A percentile compares a stretch with the other conserved stretches of the same genome.
These are phyloP conservation scores for Drosophila melanosoma DNA, from an alignment of 2,888 invertebrate genomes.

Conservation along the genomic window DNA sequence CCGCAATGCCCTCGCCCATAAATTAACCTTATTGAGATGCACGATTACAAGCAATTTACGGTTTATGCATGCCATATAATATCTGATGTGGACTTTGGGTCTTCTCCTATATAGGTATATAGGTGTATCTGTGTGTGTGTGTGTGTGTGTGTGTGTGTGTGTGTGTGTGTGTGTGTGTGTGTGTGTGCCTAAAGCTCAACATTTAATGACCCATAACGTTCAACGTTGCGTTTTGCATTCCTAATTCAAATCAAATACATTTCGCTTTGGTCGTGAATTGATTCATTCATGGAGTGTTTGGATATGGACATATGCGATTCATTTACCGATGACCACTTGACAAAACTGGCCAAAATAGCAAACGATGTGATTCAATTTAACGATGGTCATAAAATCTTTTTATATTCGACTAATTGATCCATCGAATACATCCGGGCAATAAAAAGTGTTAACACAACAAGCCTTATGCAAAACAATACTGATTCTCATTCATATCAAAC, in stretches of 20 bases:
- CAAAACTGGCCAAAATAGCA: slow-evolving; percentile 54
- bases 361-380: slow-evolving; percentile 53
- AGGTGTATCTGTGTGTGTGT: slow-evolving; percentile 12
- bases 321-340: slow-evolving; percentile 35
- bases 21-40: slow-evolving; percentile 70
- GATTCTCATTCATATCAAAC: neutral
- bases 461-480: neutral
- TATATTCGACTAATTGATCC: slow-evolving; percentile 68
- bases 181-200: slow-evolving; percentile 47
- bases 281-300: slow-evolving; percentile 53
- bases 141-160: slow-evolving; percentile 8
- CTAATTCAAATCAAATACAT: slow-evolving; percentile 25
- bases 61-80: slow-evolving; percentile 71
- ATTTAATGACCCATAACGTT: slow-evolving; percentile 72
- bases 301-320: slow-evolving; percentile 46
- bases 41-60: slow-evolving; percentile 75
- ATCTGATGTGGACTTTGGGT: slow-evolving; percentile 41
- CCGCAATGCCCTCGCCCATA: slow-evolving; percentile 42
- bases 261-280: slow-evolving; percentile 31
- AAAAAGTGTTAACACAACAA: slow-evolving; percentile 49
- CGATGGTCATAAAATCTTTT: slow-evolving; percentile 60
- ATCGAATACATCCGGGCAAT: slow-evolving; percentile 63
- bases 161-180: slow-evolving; percentile 13
- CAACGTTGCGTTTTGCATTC: slow-evolving; percentile 57
- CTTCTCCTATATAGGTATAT: slow-evolving; percentile 1